Conservation (phyloP, 2,797 vertebrate genomes). For the Cygnus olor region DNA sequence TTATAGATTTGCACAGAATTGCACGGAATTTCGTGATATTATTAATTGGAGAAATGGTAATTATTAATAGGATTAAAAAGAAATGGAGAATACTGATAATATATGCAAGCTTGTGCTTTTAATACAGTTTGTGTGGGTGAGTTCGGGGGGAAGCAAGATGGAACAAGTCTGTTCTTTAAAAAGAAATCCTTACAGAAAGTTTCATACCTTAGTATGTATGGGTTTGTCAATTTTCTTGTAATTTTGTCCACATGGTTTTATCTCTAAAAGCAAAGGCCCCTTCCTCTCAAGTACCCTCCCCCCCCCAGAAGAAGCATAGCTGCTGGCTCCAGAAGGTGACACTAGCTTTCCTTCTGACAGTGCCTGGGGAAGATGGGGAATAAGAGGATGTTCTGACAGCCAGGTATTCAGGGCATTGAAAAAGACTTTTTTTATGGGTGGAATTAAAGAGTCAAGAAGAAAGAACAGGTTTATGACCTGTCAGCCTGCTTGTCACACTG, state of each 20-base stretch:
- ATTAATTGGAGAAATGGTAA: not conserved
- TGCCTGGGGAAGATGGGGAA: not conserved
- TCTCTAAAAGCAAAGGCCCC: not conserved
- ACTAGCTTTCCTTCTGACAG: not conserved
- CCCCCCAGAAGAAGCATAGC: not conserved
- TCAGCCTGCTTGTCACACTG: not conserved
- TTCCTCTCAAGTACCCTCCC: not conserved
- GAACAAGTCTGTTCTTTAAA: not conserved
- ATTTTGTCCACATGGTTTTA: not conserved
- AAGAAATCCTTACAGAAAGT: not conserved
- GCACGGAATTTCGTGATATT: not conserved
- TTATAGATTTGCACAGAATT: not conserved
- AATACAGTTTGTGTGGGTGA: not conserved
- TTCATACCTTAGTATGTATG: not conserved
- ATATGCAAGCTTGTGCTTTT: not conserved
- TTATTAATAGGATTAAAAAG: conserved; percentile 25
- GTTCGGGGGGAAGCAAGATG: not conserved
- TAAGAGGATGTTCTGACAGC: not conserved
- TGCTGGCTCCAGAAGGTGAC: not conserved
- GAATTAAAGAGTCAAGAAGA: not conserved
- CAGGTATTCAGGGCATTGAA: not conserved
- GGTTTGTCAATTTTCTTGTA: not conserved
- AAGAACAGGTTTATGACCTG: not conserved
- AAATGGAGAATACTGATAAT: not conserved
- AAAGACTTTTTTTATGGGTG: not conserved